Percentiles rank a stretch among this genome's conserved stretches.
phyloP scores from a whole-genome alignment of 2,113 vertebrate species.

The Amphiprion ocellaris region DNA sequence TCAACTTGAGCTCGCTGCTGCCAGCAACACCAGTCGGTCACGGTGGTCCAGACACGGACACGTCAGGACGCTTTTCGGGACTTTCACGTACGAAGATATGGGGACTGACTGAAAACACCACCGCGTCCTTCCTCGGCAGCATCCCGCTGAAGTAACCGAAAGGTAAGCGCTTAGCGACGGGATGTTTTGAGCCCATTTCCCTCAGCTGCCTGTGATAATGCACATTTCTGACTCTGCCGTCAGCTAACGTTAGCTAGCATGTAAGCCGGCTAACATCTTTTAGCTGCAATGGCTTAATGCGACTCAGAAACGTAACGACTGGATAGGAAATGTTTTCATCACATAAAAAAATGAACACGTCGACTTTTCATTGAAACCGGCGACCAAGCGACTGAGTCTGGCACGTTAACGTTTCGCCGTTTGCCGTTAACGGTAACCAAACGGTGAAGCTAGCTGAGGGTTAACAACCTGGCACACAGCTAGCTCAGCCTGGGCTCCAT shows the following conservation, averaged over 20 bases:
- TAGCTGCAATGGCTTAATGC: background rate
- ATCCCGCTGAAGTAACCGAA: conserved; percentile 24
- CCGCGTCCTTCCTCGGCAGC: conserved; percentile 17
- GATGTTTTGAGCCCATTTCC: background rate
- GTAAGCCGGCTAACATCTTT: conserved; percentile 34
- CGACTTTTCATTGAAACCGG: background rate
- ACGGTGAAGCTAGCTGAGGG: conserved; percentile 41
- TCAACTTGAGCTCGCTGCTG: conserved; percentile 27
- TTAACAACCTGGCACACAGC: conserved; percentile 11
- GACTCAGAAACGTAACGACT: background rate
- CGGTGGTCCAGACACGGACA: conserved; percentile 72
- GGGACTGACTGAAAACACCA: conserved; percentile 51
- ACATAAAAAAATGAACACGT: background rate
- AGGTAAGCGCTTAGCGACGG: conserved; percentile 42
- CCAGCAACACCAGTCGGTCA: conserved; percentile 50
- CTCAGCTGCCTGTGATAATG: conserved; percentile 8
- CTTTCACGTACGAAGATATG: conserved; percentile 50
- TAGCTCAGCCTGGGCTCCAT: conserved; percentile 52
- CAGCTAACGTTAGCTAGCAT: conserved; percentile 72
- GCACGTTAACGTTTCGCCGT: conserved; percentile 5
- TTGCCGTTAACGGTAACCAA: conserved; percentile 29
- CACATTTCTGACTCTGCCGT: background rate
- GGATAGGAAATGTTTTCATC: background rate
- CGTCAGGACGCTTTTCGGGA: conserved; percentile 66
- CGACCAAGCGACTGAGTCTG: background rate